These are phyloP conservation scores for Dermatophagoides farinae DNA, from an alignment of 1,140 invertebrate species.

Conservation along the genomic window DNA sequence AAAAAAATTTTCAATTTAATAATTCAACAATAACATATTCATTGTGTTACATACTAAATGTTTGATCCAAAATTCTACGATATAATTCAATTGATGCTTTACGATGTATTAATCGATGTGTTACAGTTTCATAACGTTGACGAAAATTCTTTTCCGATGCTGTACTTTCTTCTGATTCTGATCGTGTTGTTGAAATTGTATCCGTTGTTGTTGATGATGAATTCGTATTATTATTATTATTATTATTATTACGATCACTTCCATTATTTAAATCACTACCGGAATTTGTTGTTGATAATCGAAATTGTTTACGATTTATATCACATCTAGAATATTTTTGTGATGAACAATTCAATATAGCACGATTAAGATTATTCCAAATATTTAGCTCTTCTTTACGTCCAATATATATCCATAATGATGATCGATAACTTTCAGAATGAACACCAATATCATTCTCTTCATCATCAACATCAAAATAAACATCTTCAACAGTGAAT, in stretches of 20 bases:
- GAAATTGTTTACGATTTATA: not conserved
- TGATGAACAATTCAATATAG: constrained; percentile 9
- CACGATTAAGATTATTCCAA: constrained; percentile 36
- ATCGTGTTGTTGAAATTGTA: constrained; percentile 5
- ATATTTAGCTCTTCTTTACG: constrained; percentile 45
- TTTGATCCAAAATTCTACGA: constrained; percentile 53
- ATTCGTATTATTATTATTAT: too few species aligned
- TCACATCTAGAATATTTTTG: not conserved
- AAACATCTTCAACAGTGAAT: constrained; percentile 13
- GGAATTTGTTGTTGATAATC: not conserved
- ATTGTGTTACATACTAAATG: constrained; percentile 42
- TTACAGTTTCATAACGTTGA: constrained; percentile 60
- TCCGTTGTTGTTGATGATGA: too few species aligned
- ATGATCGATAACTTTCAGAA: constrained; percentile 43
- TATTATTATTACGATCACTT: not conserved
- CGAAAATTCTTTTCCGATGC: constrained; percentile 65
- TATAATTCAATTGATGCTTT: constrained; percentile 81
- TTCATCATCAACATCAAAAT: constrained; percentile 13
- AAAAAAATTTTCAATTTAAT: not conserved
- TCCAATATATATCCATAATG: constrained; percentile 50
- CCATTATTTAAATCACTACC: not conserved
- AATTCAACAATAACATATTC: not conserved
- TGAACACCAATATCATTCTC: constrained; percentile 33
- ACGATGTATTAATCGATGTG: constrained; percentile 68
- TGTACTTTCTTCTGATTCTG: constrained; percentile 39